Evolutionary conservation across 2,113 vertebrate genomes (phyloP).

Genomic region (Melanocharis versteri): DNA sequence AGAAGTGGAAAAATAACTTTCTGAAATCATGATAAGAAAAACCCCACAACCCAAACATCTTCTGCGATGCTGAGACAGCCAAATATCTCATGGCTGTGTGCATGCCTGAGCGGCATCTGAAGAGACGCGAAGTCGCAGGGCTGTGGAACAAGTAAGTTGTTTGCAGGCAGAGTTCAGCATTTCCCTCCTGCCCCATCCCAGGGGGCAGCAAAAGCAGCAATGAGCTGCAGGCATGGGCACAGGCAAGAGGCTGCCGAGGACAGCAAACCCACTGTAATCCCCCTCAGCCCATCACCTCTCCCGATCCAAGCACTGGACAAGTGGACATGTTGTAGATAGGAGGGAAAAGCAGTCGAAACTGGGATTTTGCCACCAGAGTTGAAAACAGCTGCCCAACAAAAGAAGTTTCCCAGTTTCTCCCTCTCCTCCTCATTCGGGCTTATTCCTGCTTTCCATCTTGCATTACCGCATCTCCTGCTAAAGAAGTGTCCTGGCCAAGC

Average conservation of each 20-base stretch:
- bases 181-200: neutral
- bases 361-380: neutral
- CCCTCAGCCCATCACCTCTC: neutral
- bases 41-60: neutral
- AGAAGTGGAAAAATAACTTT: neutral
- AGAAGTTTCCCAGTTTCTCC: neutral
- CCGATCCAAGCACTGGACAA: neutral
- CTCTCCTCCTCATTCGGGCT: neutral
- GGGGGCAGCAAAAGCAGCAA: neutral
- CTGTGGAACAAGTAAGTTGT: neutral
- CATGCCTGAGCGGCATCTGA: neutral
- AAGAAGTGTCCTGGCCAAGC: neutral
- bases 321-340: accelerated
- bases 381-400: neutral
- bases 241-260: neutral
- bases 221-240: neutral
- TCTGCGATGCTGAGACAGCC: neutral
- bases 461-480: neutral
- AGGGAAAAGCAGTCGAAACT: neutral
- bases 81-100: neutral
- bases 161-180: neutral
- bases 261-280: neutral
- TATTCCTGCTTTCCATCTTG: neutral
- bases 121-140: neutral
- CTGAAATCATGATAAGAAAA: neutral